These are phyloP conservation scores for Camelus dromedarius DNA, from an alignment of 2,113 vertebrate genomes.

Conservation along the genomic window DNA sequence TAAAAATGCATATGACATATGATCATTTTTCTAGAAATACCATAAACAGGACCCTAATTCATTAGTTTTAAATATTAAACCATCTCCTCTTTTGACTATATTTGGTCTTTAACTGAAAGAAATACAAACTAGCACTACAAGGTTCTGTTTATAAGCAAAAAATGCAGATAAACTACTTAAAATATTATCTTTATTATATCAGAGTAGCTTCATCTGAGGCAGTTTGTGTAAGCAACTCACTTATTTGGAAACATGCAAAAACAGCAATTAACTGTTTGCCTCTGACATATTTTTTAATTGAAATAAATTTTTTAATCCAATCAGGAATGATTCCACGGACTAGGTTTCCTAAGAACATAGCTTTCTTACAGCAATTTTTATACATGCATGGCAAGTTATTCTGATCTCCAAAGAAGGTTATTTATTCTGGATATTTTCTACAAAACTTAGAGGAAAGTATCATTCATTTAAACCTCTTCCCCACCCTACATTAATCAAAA, in stretches of 20 bases:
- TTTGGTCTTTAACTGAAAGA: conserved; percentile 49
- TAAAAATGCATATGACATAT: not conserved
- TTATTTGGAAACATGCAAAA: conserved; percentile 48
- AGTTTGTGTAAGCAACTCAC: conserved; percentile 11
- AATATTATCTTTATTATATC: conserved; percentile 37
- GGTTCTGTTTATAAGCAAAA: not conserved
- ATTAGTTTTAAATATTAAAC: not conserved
- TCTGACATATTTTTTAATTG: conserved; percentile 15
- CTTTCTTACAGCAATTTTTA: not conserved
- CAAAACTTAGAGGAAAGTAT: not conserved
- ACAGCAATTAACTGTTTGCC: conserved; percentile 16
- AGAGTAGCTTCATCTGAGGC: not conserved
- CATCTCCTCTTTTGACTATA: not conserved
- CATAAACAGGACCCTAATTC: not conserved
- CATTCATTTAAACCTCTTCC: not conserved
- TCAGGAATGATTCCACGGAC: not conserved
- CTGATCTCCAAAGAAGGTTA: not conserved
- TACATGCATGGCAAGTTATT: not conserved
- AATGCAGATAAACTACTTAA: conserved; percentile 53
- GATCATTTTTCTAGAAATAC: not conserved
- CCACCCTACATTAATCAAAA: not conserved
- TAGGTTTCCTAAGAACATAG: not conserved
- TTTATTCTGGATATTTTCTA: not conserved
- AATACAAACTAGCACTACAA: not conserved
- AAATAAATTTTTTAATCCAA: not conserved